Evolutionary conservation across 2,113 vertebrate species (phyloP), one percentile per base, ranked within the genome.

Genomic region (Mastomys coucha): DNA sequence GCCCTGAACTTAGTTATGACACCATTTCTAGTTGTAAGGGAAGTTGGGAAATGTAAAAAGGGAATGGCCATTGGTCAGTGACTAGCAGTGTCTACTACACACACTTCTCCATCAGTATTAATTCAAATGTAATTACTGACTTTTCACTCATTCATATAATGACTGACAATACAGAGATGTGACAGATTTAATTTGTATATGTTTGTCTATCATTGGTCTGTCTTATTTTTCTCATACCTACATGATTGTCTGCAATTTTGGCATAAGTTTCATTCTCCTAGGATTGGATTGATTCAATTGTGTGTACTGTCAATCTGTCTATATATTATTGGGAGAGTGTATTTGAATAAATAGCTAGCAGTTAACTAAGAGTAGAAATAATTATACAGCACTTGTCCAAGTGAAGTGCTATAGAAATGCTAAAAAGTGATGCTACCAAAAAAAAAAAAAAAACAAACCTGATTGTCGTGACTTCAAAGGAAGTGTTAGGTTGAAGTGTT

Each of bases 371-470:
- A 97, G 89, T 77, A 93, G 91, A 95, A 95, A 97, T 97, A 96
- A 97, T 97, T 97, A 96, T 88, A 97, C 97, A 93, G 91, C 89
- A 97, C 97, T 96, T 96, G 96, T 95, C 96, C 96, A 97, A 97
- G 94, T 97, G 96, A 97, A 98, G 97, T 97, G 97, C 94, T 97
- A 97, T 98, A 97, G 96, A 97, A 97, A 97, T 97, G 97, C 93
- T 98, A 97, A 98, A 97, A 97, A 97, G 97, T 97, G 96, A 97
- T 89, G 97, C 89, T 97, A 94, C 87, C 49, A 49, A 76, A 42
- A 77, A 7, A 60, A 26, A 28, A 39, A 60, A 26, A 60, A 22
- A 9, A 39, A 1, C 24, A 9, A 39, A 1, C 24, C 96, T 94
- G 96, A 98, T 96, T 97, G 97, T 97, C 87, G 45, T 97, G 91